These are phyloP conservation scores for Troglohyphantes excavatus DNA, from an alignment of 2,888 invertebrate genomes.

Conservation along the genomic window DNA sequence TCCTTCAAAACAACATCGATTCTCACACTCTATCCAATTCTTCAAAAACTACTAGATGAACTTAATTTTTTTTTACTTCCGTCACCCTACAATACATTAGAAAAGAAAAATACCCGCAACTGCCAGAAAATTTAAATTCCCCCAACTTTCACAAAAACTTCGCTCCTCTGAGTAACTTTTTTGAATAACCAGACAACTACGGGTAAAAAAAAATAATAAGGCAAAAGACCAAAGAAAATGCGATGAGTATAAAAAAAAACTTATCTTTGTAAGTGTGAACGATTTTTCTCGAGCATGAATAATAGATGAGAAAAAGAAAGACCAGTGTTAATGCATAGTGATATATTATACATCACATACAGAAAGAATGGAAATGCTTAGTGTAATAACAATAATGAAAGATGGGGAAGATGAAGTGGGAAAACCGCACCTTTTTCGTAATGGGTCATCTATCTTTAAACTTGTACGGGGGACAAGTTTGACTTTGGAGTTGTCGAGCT, in stretches of 20 bases:
- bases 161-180: neutral
- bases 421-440: constrained; percentile 42
- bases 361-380: constrained; percentile 25
- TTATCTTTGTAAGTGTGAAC: neutral
- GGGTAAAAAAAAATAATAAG: neutral
- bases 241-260: neutral
- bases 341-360: constrained; percentile 29
- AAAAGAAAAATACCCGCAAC: neutral
- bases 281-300: constrained; percentile 41
- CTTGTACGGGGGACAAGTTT: neutral
- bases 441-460: constrained; percentile 10
- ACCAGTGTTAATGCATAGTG: constrained; percentile 41
- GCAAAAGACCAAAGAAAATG: neutral
- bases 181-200: neutral
- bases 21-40: too few species aligned
- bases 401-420: constrained; percentile 36
- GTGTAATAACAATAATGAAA: constrained; percentile 50
- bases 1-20: too few species aligned
- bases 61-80: too few species aligned
- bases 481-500: constrained; percentile 31
- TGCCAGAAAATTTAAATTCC: neutral
- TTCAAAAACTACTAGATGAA: too few species aligned
- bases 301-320: constrained; percentile 50
- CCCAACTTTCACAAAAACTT: neutral
- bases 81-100: too few species aligned